Evolutionary conservation across 2,113 vertebrate genomes (phyloP), one percentile per base, ranked within the genome.

Genomic region (Climacteris rufus): DNA sequence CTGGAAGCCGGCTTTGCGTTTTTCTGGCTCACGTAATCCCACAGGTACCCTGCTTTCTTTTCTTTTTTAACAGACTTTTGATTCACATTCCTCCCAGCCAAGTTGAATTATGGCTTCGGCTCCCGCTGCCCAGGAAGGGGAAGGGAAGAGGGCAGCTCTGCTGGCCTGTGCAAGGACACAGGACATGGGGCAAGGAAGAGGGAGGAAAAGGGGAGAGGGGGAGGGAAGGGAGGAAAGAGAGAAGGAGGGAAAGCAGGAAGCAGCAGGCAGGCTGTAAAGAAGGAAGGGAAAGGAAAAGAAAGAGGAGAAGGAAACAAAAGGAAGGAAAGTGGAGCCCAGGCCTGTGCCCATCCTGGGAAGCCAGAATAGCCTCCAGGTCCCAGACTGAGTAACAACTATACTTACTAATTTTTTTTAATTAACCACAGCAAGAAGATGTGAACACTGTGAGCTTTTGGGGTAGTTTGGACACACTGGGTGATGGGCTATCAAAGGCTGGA

Each of bases 61-160:
- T 81, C 87, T 89, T 80, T 89, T 83, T 90, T 85, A 97, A 90
- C 84, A 87, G 79, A 70, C 83, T 93, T 96, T 95, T 93, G 94
- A 95, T 97, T 96, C 90, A 69, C 22, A 31, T 92, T 91, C 84
- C 75, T 96, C 80, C 35, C 69, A 94, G 87, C 83, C 84, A 91
- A 83, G 77, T 95, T 94, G 94, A 97, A 97, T 96, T 91, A 95
- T 8, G 16, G 54, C 83, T 80, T 90, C 10, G 0, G 44, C 53
- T 97, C 47, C 70, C 0, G 6, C 76, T 89, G 82, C 79, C 82
- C 10, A 2, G 37, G 83, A 39, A 89, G 52, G 65, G 74, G 35
- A 86, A 70, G 57, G 45, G 28, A 42, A 88, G 53, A 90, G 50
- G 25, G 53, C 50, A 69, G 22, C 59, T 76, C 45, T 91, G 63